Percentiles rank a stretch among this genome's conserved stretches.
Conservation (phyloP, 2,797 vertebrate genomes). For the Apodemus agrarius region DNA sequence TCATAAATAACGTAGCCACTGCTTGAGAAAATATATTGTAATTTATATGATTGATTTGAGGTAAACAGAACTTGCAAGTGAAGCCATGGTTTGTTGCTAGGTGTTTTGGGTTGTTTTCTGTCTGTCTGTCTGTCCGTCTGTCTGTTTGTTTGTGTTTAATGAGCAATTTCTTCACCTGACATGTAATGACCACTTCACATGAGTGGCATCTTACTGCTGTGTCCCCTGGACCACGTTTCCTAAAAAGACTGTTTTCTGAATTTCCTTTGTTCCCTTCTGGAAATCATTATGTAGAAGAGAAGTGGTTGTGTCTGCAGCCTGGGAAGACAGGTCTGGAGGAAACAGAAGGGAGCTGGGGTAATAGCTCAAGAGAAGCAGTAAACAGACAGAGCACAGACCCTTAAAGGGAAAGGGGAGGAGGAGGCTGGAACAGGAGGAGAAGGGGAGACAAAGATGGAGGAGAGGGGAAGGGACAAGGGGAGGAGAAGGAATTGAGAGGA, state of each 20-base stretch:
- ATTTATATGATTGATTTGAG: not conserved
- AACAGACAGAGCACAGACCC: conserved; percentile 53
- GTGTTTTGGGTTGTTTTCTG: not conserved
- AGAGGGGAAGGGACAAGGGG: not conserved
- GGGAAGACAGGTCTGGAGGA: conserved; percentile 11
- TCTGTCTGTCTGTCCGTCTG: no score
- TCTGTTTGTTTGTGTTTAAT: not conserved
- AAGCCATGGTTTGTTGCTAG: not conserved
- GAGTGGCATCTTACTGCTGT: conserved; percentile 12
- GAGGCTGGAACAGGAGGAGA: not conserved
- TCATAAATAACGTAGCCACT: conserved; percentile 11
- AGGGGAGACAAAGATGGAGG: not conserved
- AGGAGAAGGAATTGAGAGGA: no score
- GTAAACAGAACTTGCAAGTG: not conserved
- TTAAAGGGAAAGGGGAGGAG: not conserved
- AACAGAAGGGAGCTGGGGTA: not conserved
- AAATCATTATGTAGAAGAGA: conserved; percentile 49
- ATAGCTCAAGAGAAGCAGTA: conserved; percentile 13
- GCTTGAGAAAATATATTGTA: conserved; percentile 6
- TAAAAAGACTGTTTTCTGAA: conserved; percentile 27
- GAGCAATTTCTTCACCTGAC: not conserved
- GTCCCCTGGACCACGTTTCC: conserved; percentile 15
- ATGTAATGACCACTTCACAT: conserved; percentile 16
- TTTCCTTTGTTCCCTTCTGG: conserved; percentile 62
- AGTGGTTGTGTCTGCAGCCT: not conserved